These are phyloP conservation scores for Agonopterix subpropinquella DNA, from an alignment of 2,888 invertebrate species.

Conservation along the genomic window DNA sequence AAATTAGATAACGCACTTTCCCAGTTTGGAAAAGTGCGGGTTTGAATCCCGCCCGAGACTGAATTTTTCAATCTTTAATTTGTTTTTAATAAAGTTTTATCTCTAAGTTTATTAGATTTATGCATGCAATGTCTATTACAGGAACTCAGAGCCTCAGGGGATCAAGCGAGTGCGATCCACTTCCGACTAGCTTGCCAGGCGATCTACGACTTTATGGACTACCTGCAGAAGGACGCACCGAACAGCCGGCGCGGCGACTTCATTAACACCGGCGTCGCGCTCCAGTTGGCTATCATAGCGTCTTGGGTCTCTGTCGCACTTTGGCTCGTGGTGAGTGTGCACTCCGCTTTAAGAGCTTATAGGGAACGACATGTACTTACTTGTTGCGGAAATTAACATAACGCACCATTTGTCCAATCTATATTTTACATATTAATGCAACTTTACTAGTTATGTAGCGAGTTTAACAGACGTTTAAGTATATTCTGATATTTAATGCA, in stretches of 20 bases:
- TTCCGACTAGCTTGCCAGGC: constrained; percentile 83
- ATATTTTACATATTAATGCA: neutral
- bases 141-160: constrained; percentile 71
- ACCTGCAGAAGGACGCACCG: constrained; percentile 81
- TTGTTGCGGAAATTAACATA: constrained; percentile 58
- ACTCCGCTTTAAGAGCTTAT: constrained; percentile 73
- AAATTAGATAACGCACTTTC: too few species aligned
- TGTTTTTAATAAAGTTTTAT: too few species aligned
- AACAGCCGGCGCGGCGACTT: constrained; percentile 79
- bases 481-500: too few species aligned
- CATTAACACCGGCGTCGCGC: constrained; percentile 83
- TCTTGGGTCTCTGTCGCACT: constrained; percentile 77
- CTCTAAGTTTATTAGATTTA: too few species aligned
- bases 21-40: too few species aligned
- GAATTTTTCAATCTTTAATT: too few species aligned
- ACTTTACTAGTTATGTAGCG: too few species aligned
- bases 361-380: constrained; percentile 58
- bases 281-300: constrained; percentile 79
- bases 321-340: constrained; percentile 70
- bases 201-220: constrained; percentile 90
- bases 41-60: too few species aligned
- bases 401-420: neutral
- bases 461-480: too few species aligned
- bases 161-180: constrained; percentile 76
- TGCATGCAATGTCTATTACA: constrained; percentile 18